Evolutionary conservation across 2,888 invertebrate genomes (phyloP).

Genomic region (Tenthredo distinguenda): DNA sequence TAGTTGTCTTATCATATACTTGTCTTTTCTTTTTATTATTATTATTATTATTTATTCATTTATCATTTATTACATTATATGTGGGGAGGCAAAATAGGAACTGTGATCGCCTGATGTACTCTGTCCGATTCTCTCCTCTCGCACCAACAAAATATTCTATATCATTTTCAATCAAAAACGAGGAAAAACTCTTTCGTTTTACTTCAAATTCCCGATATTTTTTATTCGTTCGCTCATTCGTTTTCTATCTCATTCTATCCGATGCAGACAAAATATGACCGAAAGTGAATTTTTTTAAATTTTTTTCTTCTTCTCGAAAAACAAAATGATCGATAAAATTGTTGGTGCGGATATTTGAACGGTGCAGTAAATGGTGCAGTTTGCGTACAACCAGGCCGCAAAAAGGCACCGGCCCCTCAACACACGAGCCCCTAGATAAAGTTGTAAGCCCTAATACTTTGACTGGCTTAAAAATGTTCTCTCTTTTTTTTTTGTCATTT

Average conservation of each 20-base stretch:
- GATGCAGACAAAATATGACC: background rate
- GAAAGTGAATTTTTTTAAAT: background rate
- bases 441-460: slow-evolving; percentile 54
- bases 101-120: slow-evolving; percentile 74
- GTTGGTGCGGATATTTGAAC: slow-evolving; percentile 15
- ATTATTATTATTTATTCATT: slow-evolving; percentile 38
- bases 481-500: background rate
- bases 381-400: slow-evolving; percentile 72
- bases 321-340: background rate
- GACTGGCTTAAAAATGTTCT: slow-evolving; percentile 54
- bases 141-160: background rate
- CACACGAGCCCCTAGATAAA: slow-evolving; percentile 67
- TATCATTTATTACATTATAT: slow-evolving; percentile 54
- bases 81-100: slow-evolving; percentile 73
- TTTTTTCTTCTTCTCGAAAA: background rate
- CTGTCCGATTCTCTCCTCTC: slow-evolving; percentile 22
- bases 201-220: background rate
- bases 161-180: background rate
- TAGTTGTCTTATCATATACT: slow-evolving; percentile 33
- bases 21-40: slow-evolving; percentile 18
- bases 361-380: slow-evolving; percentile 48
- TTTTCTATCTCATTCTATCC: background rate
- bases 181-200: background rate
- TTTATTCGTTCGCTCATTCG: background rate
- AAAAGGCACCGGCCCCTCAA: slow-evolving; percentile 75